Evolutionary conservation across 2,113 vertebrate genomes (phyloP).

Genomic region (Cricetomys ansorgei): DNA sequence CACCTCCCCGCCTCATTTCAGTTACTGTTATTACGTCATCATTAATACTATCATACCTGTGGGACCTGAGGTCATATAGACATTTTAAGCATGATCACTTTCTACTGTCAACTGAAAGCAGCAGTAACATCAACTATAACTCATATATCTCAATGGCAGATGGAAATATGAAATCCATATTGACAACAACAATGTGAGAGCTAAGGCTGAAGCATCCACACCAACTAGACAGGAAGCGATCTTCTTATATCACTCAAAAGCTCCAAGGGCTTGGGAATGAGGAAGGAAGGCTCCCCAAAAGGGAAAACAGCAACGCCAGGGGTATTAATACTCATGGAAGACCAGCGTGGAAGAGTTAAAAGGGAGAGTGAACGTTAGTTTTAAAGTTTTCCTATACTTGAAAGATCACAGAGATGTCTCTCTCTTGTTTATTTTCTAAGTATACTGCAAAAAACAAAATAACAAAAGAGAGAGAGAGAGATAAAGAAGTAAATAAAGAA

Average conservation of each 20-base stretch:
- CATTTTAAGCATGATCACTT: neutral
- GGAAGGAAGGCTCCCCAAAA: neutral
- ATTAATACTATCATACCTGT: neutral
- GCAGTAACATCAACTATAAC: neutral
- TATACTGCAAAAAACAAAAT: neutral
- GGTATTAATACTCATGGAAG: neutral
- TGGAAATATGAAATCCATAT: neutral
- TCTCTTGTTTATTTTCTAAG: neutral
- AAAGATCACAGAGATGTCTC: neutral
- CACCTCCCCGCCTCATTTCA: neutral
- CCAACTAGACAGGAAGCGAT: neutral
- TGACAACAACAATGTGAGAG: neutral
- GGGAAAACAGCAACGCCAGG: neutral
- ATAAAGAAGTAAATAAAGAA: neutral
- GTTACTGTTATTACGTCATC: neutral
- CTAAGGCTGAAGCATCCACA: neutral
- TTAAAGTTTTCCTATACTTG: neutral
- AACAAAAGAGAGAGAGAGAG: neutral
- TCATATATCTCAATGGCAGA: neutral
- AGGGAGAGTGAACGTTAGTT: neutral
- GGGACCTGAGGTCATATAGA: neutral
- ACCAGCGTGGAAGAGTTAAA: neutral
- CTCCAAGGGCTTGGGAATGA: neutral
- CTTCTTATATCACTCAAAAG: neutral
- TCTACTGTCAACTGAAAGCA: neutral